Percentiles rank a stretch among this genome's conserved stretches.
phyloP scores from a whole-genome alignment of 2,797 vertebrate species.

The Gobio occitaniae region DNA sequence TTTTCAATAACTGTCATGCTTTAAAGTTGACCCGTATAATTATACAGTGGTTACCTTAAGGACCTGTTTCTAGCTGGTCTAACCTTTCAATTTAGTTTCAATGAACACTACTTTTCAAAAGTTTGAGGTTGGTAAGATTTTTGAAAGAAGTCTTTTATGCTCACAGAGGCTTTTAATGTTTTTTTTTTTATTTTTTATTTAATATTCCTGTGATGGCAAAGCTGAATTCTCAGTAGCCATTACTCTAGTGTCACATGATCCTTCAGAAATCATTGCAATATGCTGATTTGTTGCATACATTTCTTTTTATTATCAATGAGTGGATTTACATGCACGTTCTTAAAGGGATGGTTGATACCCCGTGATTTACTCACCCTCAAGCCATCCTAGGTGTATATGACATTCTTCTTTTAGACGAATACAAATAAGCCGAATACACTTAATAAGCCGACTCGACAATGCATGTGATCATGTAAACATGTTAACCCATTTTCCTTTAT shows the following conservation, averaged over 20 bases:
- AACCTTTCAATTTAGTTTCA: neutral
- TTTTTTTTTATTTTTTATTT: neutral
- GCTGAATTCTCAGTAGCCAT: neutral
- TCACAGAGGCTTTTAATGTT: neutral
- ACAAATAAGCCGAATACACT: too few relatives aligned
- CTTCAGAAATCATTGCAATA: neutral
- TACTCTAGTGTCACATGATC: neutral
- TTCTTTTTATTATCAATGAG: neutral
- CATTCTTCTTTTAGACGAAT: too few relatives aligned
- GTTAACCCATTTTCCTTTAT: too few relatives aligned
- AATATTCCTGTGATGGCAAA: neutral
- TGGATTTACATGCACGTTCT: too few relatives aligned
- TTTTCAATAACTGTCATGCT: constrained; percentile 10
- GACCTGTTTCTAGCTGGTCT: neutral
- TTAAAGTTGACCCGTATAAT: neutral
- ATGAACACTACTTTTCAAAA: neutral
- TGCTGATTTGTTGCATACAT: neutral
- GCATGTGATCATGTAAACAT: too few relatives aligned
- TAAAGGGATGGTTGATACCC: too few relatives aligned
- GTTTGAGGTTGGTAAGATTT: neutral
- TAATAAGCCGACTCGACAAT: too few relatives aligned
- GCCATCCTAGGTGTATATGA: too few relatives aligned
- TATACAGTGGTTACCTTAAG: neutral
- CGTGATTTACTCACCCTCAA: too few relatives aligned
- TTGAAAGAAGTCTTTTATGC: neutral